phyloP scores from a whole-genome alignment of 2,113 vertebrate genomes.

The Sceloporus tristichus region DNA sequence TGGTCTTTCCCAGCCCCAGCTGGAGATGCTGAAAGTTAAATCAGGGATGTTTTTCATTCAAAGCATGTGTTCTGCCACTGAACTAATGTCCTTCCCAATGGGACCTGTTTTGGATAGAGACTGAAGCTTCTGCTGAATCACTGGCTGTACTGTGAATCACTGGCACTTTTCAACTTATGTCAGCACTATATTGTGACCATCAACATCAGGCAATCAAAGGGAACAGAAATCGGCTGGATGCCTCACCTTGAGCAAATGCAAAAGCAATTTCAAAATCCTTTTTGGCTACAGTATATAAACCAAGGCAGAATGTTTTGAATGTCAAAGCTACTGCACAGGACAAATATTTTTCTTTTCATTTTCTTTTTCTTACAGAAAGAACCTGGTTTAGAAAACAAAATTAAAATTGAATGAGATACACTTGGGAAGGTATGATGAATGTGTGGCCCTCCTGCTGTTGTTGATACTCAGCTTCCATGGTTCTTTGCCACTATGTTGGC shows the following conservation, averaged over 20 bases:
- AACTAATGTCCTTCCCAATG: not conserved
- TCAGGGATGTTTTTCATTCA: not conserved
- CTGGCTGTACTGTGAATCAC: not conserved
- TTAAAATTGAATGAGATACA: not conserved
- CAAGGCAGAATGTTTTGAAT: not conserved
- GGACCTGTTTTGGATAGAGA: too few relatives aligned
- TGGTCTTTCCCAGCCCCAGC: not conserved
- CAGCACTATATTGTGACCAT: not conserved
- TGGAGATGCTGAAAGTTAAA: not conserved
- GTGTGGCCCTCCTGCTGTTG: too few relatives aligned
- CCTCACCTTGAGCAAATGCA: not conserved
- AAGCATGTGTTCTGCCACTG: not conserved
- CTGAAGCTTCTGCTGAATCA: not conserved
- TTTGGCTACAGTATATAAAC: not conserved
- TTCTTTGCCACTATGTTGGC: too few relatives aligned
- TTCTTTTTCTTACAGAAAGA: not conserved
- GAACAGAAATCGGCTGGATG: not conserved
- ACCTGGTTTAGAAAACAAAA: slow-evolving; percentile 2
- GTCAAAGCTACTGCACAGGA: not conserved
- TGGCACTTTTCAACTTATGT: not conserved
- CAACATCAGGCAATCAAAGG: not conserved
- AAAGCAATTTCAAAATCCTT: not conserved
- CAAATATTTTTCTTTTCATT: not conserved
- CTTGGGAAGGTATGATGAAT: not conserved
- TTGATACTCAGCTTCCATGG: too few relatives aligned